Percentiles rank a stretch among this genome's conserved stretches.
Conservation (phyloP, 2,113 vertebrate genomes). For the Oncorhynchus tshawytscha region DNA sequence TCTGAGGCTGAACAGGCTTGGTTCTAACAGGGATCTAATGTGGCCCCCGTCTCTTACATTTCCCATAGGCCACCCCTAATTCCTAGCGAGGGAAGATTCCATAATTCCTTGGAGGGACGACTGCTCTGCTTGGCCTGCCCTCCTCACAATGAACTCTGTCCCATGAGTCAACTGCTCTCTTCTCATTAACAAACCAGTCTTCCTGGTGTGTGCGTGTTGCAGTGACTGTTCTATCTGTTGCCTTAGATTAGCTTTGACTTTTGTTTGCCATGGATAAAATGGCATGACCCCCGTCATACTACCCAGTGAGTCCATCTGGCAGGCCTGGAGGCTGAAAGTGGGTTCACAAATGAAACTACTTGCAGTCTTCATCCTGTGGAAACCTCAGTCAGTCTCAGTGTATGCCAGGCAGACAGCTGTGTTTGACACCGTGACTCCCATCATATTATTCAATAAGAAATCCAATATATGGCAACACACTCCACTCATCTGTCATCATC, state of each 20-base stretch:
- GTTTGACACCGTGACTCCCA: constrained; percentile 37
- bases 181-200: background rate
- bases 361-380: constrained; percentile 44
- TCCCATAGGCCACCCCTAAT: constrained; percentile 32
- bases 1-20: constrained; percentile 2
- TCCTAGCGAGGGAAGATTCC: constrained; percentile 27
- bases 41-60: constrained; percentile 36
- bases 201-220: constrained; percentile 4
- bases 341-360: background rate
- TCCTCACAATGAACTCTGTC: constrained; percentile 7
- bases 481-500: constrained; percentile 46
- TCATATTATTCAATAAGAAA: constrained; percentile 34
- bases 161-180: constrained; percentile 28
- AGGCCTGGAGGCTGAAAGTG: constrained; percentile 51
- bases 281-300: constrained; percentile 44
- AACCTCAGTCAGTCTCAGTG: constrained; percentile 37
- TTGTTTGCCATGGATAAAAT: constrained; percentile 1
- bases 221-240: background rate
- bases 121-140: constrained; percentile 19
- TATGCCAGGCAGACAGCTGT: constrained; percentile 23
- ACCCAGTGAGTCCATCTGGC: constrained; percentile 51
- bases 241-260: constrained; percentile 8
- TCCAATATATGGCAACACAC: constrained; percentile 23
- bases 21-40: constrained; percentile 4
- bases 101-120: constrained; percentile 30